Conservation (phyloP, 2,888 invertebrate species). For the Leptogaster cylindrica region DNA sequence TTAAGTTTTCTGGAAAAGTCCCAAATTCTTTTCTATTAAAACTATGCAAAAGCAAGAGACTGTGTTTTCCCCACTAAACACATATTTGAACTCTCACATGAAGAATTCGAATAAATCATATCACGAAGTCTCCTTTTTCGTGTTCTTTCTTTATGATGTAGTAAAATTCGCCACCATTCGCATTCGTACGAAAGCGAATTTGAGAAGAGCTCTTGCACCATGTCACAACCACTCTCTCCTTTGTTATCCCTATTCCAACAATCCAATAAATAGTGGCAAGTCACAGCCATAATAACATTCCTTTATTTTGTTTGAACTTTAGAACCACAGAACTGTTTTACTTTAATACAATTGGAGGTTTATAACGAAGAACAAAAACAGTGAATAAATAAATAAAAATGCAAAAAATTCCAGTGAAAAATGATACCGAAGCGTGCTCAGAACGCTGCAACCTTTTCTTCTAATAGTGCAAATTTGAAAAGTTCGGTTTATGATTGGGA, state of each 20-base stretch:
- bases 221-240: not conserved
- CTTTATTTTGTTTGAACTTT: no score
- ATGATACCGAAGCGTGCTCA: slow-evolving; percentile 49
- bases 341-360: not conserved
- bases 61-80: not conserved
- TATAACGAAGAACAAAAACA: no score
- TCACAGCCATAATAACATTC: not conserved
- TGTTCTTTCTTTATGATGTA: not conserved
- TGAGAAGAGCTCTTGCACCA: not conserved
- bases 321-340: not conserved
- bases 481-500: slow-evolving; percentile 69
- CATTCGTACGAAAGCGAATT: not conserved
- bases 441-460: slow-evolving; percentile 21
- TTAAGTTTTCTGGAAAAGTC: no score
- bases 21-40: no score
- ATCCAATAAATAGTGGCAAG: slow-evolving; percentile 22
- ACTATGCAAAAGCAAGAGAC: not conserved
- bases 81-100: not conserved
- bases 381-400: no score
- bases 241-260: not conserved
- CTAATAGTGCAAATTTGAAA: slow-evolving; percentile 48
- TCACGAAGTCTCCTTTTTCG: not conserved
- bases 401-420: slow-evolving; percentile 44
- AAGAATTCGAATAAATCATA: not conserved
- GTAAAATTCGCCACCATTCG: not conserved